Base-by-base conservation (phyloP, 2,113 vertebrate species). In the Psittacara wagleri region DNA sequence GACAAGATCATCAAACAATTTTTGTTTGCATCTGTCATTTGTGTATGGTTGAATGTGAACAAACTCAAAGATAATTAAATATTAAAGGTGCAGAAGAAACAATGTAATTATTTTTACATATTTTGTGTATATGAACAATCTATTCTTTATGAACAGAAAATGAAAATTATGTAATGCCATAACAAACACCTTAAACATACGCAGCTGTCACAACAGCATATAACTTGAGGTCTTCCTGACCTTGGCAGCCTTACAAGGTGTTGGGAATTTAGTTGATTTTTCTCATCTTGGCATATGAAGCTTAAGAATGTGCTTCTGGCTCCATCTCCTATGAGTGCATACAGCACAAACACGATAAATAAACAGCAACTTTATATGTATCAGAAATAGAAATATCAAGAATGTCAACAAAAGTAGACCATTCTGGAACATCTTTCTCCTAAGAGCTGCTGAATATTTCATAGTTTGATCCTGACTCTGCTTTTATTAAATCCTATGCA, bases 21-120 rank as follows among this genome's bases (percentile, higher is more conserved):
- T 49, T 90, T 95, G 83, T 86, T 85, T 75, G 7, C 15, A 61
- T 93, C 82, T 51, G 22, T 72, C 84, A 75, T 93, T 93, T 96
- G 24, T 57, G 46, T 95, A 49, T 35, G 25, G 2, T 27, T 54
- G 29, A 43, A 72, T 82, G 84, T 72, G 66, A 95, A 88, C 10
- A 88, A 83, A 25, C 41, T 59, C 33, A 52, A 54, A n/a, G 19
- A 28, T 91, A 73, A 75, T 54, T 87, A 78, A 61, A 88, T 54
- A 84, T 86, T 92, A 68, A 94, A 86, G 41, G 22, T 74, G 9
- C 20, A 82, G 62, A 89, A 86, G 23, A 49, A 73, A 20, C 20
- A 88, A 92, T 73, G 23, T 67, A 80, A 35, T 12, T 73, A 10
- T 18, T 90, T 76, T 93, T 84, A 72, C 10, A 25, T 22, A 10